Evolutionary conservation across 2,797 vertebrate genomes (phyloP).

Genomic region (Triplophysa bombifrons): DNA sequence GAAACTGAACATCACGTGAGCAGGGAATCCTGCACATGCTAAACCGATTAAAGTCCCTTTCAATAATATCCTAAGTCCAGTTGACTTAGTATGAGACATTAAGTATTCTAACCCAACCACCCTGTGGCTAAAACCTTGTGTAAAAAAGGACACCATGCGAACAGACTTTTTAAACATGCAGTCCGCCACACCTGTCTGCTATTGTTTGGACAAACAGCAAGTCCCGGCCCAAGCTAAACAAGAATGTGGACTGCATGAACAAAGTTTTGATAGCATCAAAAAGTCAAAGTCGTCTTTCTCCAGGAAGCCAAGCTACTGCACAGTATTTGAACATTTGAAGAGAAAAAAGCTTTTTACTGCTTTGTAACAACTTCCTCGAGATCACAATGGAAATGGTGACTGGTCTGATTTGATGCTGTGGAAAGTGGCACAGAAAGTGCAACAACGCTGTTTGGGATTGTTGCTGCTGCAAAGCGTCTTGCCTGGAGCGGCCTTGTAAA

Average conservation of each 20-base stretch:
- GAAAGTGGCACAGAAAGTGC: constrained; percentile 10
- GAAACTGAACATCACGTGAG: constrained; percentile 2
- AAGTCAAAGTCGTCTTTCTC: neutral
- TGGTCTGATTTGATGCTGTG: neutral
- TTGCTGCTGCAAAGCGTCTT: constrained; percentile 39
- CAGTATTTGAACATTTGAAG: neutral
- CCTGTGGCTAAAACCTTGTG: neutral
- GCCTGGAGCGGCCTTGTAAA: constrained; percentile 46
- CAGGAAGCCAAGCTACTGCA: neutral
- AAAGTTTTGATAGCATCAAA: neutral
- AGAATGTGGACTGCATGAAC: neutral
- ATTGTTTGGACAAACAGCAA: neutral
- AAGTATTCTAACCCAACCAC: constrained; percentile 17
- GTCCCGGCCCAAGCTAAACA: neutral
- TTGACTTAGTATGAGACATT: no score
- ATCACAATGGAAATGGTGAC: constrained; percentile 35
- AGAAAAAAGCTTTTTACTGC: constrained; percentile 15
- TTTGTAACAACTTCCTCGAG: constrained; percentile 13
- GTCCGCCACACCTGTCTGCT: neutral
- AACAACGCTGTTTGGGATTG: constrained; percentile 40
- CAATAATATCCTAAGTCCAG: neutral
- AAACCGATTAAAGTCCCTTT: neutral
- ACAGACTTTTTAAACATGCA: neutral
- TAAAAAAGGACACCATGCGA: neutral
- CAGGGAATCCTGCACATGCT: constrained; percentile 1